Base-by-base conservation (phyloP, 1,140 invertebrate genomes). In the Sycobia sp. region DNA sequence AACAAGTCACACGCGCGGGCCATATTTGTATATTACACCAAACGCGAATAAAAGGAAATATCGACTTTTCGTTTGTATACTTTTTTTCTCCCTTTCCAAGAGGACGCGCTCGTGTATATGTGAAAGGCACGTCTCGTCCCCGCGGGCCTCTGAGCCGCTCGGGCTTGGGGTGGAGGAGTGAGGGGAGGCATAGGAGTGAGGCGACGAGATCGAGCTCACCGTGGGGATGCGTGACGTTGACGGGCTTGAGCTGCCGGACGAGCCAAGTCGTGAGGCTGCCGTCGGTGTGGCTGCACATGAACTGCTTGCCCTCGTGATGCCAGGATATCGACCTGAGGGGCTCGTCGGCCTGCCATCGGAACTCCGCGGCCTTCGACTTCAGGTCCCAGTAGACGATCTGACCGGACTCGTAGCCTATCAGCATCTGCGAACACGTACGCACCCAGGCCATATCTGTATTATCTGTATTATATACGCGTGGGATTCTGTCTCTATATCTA, bases 251-350 rank as follows among this genome's bases (percentile, higher is more conserved):
- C 65, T 88, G 86, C 71, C 90, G 88, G 14, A 91, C 83, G 70
- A 88, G 90, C 96, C 96, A 99, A 27, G 94, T 97, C 56, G 91
- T 91, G 43, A 99, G 86, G 43, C 93, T 95, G 47, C 97, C 97
- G 84, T 99, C 96, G 11, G 87, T 88, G 80, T 99, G 96, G 70
- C 93, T 93, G 68, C 92, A 95, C 89, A 99, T 95, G 79, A 99
- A 97, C 82, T 96, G 94, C 84, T 97, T 96, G 60, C 97, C 97
- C 81, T 99, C 97, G 79, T 95, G 89, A 80, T 98, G 95, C 97
- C 97, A 99, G 57, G 91, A 88, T 73, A 96, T 88, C 58, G 93
- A 95, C 73, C 89, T 87, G 53, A 98, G 84, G 20, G 89, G 87
- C 76, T 96, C 92, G 16, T 85, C 72, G 4, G 89, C 87, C 81